Base-by-base conservation (phyloP, 2,888 invertebrate species). In the Meandrusa payeni region DNA sequence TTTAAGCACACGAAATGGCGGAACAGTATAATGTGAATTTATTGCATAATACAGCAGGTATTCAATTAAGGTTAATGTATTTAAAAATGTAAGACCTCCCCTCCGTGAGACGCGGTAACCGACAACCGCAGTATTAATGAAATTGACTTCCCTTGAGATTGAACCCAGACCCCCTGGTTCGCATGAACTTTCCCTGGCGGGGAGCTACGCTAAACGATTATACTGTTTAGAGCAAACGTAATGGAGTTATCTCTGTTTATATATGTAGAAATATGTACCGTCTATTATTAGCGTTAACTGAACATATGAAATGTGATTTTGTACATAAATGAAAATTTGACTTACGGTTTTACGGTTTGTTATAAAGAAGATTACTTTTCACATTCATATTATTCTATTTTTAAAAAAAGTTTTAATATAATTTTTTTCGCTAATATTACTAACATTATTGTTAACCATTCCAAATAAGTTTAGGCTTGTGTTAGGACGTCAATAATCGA, bases 61-160 rank as follows among this genome's bases (percentile, higher is more conserved):
- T 80, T 79, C 75, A 72, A 76, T 80, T 82, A 79, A 60, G 69
- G 68, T 72, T 73, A 77, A 77, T 76, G 74, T 73, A 71, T 79
- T 85, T 68, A 80, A 83, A 83, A 81, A 80, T 77, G 69, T 70
- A 79, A 57, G 53, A 64, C 55, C 56, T 59, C 64, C 71, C 73
- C 70, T 57, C 55, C 55, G 52, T 50, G 52, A 54, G 55, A 60
- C 57, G 55, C 55, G 57, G 58, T 39, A 32, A 20, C 56, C 52
- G 49, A 58, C 61, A 58, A 77, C 79, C 77, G 65, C 79, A 71
- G 75, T 69, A 80, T 81, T 86, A 86, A 86, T 85, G 83, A 85
- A 85, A 85, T 85, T 76, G 80, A 74, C 74, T 76, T 79, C 85
- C 81, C 82, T 41, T 6, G 82, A 70, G 86, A 70, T 55, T 20